A percentile compares a stretch with the other conserved stretches of the same genome.
These are phyloP conservation scores for Erythrocebus patas DNA, from an alignment of 2,113 vertebrate genomes.

Conservation along the genomic window DNA sequence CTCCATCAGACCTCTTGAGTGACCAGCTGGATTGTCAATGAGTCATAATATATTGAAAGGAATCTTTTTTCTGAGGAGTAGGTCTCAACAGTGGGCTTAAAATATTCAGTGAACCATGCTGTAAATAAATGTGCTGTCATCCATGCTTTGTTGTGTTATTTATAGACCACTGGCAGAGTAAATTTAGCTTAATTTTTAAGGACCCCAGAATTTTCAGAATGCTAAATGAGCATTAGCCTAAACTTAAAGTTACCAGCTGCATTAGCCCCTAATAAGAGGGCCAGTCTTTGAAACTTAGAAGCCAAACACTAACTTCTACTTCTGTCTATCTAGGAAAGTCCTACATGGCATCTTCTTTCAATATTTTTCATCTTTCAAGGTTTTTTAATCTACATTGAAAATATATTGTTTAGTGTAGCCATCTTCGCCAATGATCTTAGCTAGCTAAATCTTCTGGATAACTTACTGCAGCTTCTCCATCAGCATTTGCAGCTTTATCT, in stretches of 20 bases:
- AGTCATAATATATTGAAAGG: background rate
- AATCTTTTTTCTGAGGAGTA: background rate
- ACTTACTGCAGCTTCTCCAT: background rate
- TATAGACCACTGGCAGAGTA: background rate
- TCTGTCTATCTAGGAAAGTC: background rate
- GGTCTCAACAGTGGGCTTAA: background rate
- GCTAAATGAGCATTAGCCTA: background rate
- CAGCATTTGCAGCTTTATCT: background rate
- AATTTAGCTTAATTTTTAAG: background rate
- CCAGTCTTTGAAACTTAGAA: background rate
- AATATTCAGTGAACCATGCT: background rate
- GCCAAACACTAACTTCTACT: background rate
- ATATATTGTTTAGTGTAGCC: background rate
- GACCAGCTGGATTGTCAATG: background rate
- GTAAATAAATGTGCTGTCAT: background rate
- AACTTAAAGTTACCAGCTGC: background rate
- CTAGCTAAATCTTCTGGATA: background rate
- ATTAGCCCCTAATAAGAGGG: background rate
- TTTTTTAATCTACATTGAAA: background rate
- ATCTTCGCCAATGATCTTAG: background rate
- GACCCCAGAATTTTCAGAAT: background rate
- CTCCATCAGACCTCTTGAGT: background rate
- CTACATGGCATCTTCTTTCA: background rate
- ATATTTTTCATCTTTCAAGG: background rate
- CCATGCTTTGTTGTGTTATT: background rate